Conservation (phyloP, 2,113 vertebrate genomes). For the Mirza zaza region DNA sequence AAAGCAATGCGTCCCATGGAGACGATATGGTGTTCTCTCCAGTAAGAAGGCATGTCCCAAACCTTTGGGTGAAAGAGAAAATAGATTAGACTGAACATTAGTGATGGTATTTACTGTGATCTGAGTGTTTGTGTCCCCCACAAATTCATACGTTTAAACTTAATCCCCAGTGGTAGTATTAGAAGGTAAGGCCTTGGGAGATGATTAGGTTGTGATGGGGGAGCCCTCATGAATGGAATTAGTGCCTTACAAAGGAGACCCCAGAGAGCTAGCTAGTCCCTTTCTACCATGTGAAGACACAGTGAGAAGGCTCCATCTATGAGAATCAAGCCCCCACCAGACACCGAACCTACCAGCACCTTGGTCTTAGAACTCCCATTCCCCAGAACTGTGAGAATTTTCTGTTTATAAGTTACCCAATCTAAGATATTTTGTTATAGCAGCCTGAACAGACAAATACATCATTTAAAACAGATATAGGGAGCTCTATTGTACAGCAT, state of each 20-base stretch:
- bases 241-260: not conserved
- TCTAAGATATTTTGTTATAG: not conserved
- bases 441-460: not conserved
- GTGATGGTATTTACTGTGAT: not conserved
- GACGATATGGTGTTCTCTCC: conserved; percentile 83
- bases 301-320: not conserved
- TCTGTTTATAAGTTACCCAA: not conserved
- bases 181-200: not conserved
- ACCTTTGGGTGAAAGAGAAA: conserved; percentile 71
- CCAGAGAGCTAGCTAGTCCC: not conserved
- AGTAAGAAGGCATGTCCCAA: conserved; percentile 81
- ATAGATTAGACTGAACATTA: not conserved
- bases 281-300: not conserved
- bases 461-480: not conserved
- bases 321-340: not conserved
- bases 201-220: too few relatives aligned
- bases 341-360: not conserved
- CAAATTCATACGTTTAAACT: not conserved
- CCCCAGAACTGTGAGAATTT: not conserved
- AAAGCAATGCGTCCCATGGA: conserved; percentile 85
- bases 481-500: not conserved
- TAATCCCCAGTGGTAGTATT: not conserved
- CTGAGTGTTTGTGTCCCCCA: not conserved
- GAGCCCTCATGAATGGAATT: not conserved
- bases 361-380: not conserved